These are phyloP conservation scores for Laticauda laticaudata DNA, from an alignment of 2,113 vertebrate species.

Conservation along the genomic window DNA sequence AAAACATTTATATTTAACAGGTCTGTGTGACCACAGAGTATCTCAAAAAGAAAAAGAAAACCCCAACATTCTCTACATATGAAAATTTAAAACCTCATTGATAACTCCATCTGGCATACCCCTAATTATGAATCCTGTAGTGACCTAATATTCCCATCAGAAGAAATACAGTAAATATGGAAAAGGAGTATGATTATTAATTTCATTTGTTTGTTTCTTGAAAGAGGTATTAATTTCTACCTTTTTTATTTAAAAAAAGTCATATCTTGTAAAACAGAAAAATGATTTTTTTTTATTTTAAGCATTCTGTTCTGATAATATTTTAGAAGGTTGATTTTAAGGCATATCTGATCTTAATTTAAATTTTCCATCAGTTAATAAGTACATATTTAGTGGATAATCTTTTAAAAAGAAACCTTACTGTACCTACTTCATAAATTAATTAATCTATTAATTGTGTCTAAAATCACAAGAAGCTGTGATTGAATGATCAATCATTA, in stretches of 20 bases:
- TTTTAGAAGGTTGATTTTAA: slow-evolving; percentile 47
- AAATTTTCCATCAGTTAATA: slow-evolving; percentile 34
- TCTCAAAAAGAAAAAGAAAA: slow-evolving; percentile 54
- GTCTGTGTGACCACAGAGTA: slow-evolving; percentile 49
- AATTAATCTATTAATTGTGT: slow-evolving; percentile 30
- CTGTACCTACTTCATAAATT: background rate
- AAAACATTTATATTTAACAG: slow-evolving; percentile 65
- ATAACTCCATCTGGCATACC: slow-evolving; percentile 74
- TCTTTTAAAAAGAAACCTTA: background rate
- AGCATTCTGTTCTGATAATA: slow-evolving; percentile 44
- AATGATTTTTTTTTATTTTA: slow-evolving; percentile 28
- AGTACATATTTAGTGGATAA: slow-evolving; percentile 20
- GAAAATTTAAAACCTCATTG: slow-evolving; percentile 77
- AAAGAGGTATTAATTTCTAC: slow-evolving; percentile 55
- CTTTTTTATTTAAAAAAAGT: slow-evolving; percentile 12
- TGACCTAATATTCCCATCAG: slow-evolving; percentile 70
- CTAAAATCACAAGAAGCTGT: slow-evolving; percentile 5
- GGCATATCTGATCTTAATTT: background rate
- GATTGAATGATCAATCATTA: background rate
- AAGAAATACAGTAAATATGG: slow-evolving; percentile 67
- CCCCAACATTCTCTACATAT: slow-evolving; percentile 59
- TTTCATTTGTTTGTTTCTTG: slow-evolving; percentile 71
- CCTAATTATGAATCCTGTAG: slow-evolving; percentile 72
- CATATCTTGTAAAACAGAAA: slow-evolving; percentile 54
- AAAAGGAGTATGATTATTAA: slow-evolving; percentile 68